Base-by-base conservation (phyloP, 2,888 invertebrate species). In the Ganaspis brasiliensis region DNA sequence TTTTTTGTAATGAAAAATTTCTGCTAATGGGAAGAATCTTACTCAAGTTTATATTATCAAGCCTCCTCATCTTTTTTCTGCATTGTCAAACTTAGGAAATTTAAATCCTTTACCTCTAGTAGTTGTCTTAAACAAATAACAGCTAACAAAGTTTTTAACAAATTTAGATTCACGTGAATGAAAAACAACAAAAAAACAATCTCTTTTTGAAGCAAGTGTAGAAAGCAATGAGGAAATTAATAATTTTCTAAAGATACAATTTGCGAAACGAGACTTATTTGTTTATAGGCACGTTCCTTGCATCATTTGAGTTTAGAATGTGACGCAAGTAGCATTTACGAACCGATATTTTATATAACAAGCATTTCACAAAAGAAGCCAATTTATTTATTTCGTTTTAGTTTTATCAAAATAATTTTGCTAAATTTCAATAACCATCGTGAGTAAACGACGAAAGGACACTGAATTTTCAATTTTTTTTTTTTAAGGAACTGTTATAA, bases 261-360 rank as follows among this genome's bases (percentile, higher is more conserved):
- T 40, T 67, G 67, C 67, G 45, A 67, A 63, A 35, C 63, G 63
- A 40, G 40, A 67, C n/a, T 40, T 63, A 14, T 37, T 14, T 67
- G 40, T 67, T 40, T 67, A 67, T 67, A 67, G 67, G 67, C 67
- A 67, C 67, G 67, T 45, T 67, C 67, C 67, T 67, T 67, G 67
- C 24, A 67, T 67, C 45, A 45, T 24, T 49, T n/a, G 26, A n/a
- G 45, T 45, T 49, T n/a, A 67, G 45, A 67, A 40, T 26, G 63
- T 67, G 45, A 67, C n/a, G 67, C 67, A 45, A 67, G 26, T 67
- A 26, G 45, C 4, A 40, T 63, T 40, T 21, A 63, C 21, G 5
- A 4, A 63, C 19, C 21, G 0, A 49, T 49, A 52, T 19, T 19
- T 40, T 40, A 21, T 63, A 16, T 40, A 40, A 67, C 45, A 45